phyloP scores from a whole-genome alignment of 2,888 invertebrate genomes.

The Eupithecia insigniata region DNA sequence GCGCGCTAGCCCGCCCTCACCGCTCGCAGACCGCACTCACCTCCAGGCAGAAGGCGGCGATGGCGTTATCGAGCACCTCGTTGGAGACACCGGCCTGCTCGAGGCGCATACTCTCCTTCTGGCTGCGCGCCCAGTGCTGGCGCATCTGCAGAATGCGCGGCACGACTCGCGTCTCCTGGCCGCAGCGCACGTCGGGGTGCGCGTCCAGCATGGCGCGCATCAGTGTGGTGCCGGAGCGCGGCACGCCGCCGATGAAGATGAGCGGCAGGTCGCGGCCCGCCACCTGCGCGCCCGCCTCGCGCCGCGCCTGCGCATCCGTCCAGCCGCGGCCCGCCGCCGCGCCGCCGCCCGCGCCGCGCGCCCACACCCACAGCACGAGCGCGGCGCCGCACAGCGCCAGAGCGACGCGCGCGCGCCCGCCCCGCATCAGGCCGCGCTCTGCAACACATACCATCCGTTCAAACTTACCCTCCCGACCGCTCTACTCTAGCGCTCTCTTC shows the following conservation, averaged over 20 bases:
- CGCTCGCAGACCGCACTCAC: constrained; percentile 53
- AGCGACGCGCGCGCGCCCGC: constrained; percentile 33
- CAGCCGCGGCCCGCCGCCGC: constrained; percentile 50
- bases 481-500: not conserved
- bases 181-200: constrained; percentile 97
- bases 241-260: constrained; percentile 98
- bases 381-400: constrained; percentile 41
- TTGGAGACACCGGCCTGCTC: constrained; percentile 97
- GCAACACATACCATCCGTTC: not conserved
- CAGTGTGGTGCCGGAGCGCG: constrained; percentile 97
- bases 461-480: not conserved
- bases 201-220: constrained; percentile 99
- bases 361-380: constrained; percentile 35
- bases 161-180: constrained; percentile 98
- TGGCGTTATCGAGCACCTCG: constrained; percentile 96
- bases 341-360: constrained; percentile 49
- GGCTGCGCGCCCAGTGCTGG: constrained; percentile 97
- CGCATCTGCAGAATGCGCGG: constrained; percentile 97
- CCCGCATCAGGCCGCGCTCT: constrained; percentile 41
- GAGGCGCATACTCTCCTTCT: constrained; percentile 94
- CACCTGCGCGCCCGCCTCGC: constrained; percentile 53
- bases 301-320: constrained; percentile 55
- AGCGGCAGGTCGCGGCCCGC: constrained; percentile 95
- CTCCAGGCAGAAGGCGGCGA: constrained; percentile 98
- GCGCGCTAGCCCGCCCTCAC: not conserved